A percentile compares a stretch with the other conserved stretches of the same genome.
phyloP scores from a whole-genome alignment of 2,113 vertebrate species.

The Salvelinus namaycush region DNA sequence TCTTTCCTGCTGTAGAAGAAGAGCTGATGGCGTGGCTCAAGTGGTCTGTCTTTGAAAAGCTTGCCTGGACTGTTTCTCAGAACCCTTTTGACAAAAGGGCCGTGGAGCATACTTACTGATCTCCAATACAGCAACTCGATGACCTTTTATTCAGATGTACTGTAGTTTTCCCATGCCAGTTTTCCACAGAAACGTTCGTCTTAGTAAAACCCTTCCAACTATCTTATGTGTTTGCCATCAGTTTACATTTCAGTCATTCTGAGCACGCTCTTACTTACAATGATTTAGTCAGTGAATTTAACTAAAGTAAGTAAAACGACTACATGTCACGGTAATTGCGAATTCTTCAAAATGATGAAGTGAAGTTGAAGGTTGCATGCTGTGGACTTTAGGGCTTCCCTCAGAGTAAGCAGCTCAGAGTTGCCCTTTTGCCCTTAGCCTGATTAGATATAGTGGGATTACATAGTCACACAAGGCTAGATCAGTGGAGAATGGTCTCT shows the following conservation, averaged over 20 bases:
- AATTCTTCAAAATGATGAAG: not conserved
- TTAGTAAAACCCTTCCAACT: no score
- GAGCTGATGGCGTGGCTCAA: conserved; percentile 43
- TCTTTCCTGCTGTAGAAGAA: not conserved
- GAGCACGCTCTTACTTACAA: no score
- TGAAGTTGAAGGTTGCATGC: not conserved
- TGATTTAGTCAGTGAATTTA: no score
- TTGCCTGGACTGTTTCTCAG: conserved; percentile 24
- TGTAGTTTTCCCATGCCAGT: not conserved
- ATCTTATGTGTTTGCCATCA: no score
- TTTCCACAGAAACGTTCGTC: no score
- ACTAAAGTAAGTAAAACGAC: no score
- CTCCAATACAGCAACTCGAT: not conserved
- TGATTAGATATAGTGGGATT: conserved; percentile 7
- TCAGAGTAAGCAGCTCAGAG: not conserved
- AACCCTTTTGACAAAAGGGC: not conserved
- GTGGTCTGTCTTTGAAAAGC: conserved; percentile 34
- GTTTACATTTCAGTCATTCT: no score
- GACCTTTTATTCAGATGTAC: not conserved
- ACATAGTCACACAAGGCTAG: not conserved
- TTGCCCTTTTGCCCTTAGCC: not conserved
- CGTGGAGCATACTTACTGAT: not conserved
- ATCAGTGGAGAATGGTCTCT: not conserved
- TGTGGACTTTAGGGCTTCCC: not conserved
- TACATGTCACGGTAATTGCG: no score